Percentiles rank a stretch among this genome's conserved stretches.
Conservation (phyloP, 2,113 vertebrate species). For the Ginglymostoma cirratum region DNA sequence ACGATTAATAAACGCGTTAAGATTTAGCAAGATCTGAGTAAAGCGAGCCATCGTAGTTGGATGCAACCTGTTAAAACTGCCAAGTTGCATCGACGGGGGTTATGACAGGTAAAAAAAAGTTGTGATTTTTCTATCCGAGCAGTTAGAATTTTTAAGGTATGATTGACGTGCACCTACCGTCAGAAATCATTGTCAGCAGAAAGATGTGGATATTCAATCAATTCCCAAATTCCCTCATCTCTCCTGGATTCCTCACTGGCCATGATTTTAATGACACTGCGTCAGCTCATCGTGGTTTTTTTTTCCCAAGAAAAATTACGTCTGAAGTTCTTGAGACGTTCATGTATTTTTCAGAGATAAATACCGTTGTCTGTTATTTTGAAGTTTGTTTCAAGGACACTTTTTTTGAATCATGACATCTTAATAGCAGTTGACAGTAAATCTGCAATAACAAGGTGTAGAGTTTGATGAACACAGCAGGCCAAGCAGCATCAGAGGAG, state of each 20-base stretch:
- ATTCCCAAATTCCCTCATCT: not conserved
- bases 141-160: not conserved
- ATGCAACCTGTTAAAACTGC: not conserved
- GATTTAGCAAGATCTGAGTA: too few relatives aligned
- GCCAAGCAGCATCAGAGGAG: too few relatives aligned
- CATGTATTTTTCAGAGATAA: not conserved
- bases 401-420: too few relatives aligned
- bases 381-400: too few relatives aligned
- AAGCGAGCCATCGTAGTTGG: not conserved
- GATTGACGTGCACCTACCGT: not conserved
- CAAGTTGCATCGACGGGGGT: not conserved
- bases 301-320: too few relatives aligned
- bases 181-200: not conserved
- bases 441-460: too few relatives aligned
- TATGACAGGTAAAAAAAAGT: too few relatives aligned
- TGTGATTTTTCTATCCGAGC: too few relatives aligned
- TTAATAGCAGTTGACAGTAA: too few relatives aligned
- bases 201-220: not conserved
- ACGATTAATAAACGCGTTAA: not conserved
- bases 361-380: not conserved
- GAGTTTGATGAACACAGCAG: too few relatives aligned
- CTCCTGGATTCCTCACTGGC: not conserved
- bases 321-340: too few relatives aligned
- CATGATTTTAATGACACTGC: not conserved
- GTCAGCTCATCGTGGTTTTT: not conserved